phyloP scores from a whole-genome alignment of 1,140 invertebrate species.

The Saccostrea cuccullata region DNA sequence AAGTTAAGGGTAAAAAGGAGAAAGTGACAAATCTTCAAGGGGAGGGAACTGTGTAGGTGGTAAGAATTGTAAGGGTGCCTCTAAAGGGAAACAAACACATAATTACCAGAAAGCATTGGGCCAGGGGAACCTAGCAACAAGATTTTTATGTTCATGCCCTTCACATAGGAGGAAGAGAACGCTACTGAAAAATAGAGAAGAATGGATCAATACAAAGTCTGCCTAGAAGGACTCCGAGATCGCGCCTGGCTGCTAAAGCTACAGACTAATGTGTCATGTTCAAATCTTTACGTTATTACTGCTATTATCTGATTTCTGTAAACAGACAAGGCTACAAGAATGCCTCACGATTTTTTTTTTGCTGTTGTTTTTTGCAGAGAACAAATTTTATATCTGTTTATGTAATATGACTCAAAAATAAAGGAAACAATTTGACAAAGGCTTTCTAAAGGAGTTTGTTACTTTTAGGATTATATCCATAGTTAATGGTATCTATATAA shows the following conservation, averaged over 20 bases:
- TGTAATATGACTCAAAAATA: background rate
- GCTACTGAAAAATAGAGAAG: slow-evolving; percentile 38
- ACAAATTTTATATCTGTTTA: background rate
- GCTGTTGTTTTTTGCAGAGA: background rate
- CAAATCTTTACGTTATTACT: slow-evolving; percentile 29
- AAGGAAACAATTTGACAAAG: no score
- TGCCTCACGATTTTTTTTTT: background rate
- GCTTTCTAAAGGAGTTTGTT: background rate
- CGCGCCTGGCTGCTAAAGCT: background rate
- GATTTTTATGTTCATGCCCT: slow-evolving; percentile 53
- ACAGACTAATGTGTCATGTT: slow-evolving; percentile 12
- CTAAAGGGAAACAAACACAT: background rate
- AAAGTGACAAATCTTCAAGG: background rate
- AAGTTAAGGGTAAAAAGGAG: background rate
- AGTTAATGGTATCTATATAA: background rate
- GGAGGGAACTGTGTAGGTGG: slow-evolving; percentile 6
- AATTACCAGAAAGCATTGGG: slow-evolving; percentile 57
- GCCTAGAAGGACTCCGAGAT: background rate
- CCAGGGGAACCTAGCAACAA: slow-evolving; percentile 60
- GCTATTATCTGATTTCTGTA: slow-evolving; percentile 17
- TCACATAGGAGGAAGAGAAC: slow-evolving; percentile 27
- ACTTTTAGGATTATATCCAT: background rate
- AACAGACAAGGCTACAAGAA: background rate
- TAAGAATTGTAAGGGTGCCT: background rate
- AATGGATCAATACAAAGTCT: slow-evolving; percentile 13